A percentile compares a stretch with the other conserved stretches of the same genome.
phyloP scores from a whole-genome alignment of 2,113 vertebrate genomes.

The Phyllopteryx taeniolatus region DNA sequence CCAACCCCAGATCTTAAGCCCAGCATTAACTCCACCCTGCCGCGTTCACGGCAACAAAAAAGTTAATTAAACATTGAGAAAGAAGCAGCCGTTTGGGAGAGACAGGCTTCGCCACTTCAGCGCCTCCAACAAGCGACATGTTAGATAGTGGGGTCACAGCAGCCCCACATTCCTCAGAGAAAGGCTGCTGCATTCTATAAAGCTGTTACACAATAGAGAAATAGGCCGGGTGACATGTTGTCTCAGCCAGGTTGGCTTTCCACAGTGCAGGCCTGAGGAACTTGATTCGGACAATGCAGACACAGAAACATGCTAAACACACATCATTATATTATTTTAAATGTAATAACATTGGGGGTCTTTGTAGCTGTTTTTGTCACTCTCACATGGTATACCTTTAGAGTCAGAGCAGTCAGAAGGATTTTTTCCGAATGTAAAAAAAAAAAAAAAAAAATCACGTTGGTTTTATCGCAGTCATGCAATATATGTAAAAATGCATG shows the following conservation, averaged over 20 bases:
- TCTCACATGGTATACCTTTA: not conserved
- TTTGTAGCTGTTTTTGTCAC: not conserved
- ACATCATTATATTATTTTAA: not conserved
- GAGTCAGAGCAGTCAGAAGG: not conserved
- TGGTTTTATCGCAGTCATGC: too few relatives aligned
- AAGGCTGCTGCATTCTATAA: constrained; percentile 37
- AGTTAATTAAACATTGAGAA: constrained; percentile 62
- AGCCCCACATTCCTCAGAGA: constrained; percentile 56
- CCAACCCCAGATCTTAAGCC: constrained; percentile 9
- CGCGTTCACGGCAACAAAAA: constrained; percentile 36
- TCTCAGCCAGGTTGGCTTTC: constrained; percentile 11
- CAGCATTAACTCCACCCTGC: constrained; percentile 47
- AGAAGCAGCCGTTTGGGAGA: not conserved
- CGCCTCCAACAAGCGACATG: constrained; percentile 18
- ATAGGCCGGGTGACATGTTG: constrained; percentile 11
- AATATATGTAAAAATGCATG: too few relatives aligned
- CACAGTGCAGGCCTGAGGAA: not conserved
- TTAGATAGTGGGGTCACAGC: constrained; percentile 25
- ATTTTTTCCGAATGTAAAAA: too few relatives aligned
- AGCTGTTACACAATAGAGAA: constrained; percentile 31
- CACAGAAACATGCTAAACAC: not conserved
- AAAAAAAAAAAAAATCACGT: too few relatives aligned
- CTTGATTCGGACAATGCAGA: not conserved
- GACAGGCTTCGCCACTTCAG: constrained; percentile 23
- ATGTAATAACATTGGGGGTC: not conserved